These are phyloP conservation scores for Anhinga rufa DNA, from an alignment of 2,113 vertebrate genomes.

Conservation along the genomic window DNA sequence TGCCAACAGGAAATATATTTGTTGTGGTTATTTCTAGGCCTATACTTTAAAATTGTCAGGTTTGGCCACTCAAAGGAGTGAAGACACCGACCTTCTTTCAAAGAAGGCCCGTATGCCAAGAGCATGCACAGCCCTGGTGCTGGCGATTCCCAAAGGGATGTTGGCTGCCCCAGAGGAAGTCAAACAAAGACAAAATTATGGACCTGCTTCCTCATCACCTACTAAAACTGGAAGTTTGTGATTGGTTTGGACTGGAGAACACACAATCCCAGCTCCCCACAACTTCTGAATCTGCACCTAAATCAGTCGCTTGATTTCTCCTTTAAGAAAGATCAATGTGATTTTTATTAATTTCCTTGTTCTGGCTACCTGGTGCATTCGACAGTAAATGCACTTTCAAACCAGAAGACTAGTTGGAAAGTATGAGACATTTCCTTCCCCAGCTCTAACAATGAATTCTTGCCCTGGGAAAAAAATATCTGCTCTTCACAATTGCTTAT, in stretches of 20 bases:
- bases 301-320: neutral
- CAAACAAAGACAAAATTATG: neutral
- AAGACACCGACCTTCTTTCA: neutral
- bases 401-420: neutral
- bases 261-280: neutral
- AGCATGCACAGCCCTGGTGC: neutral
- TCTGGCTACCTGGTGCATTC: neutral
- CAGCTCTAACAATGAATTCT: conserved; percentile 41
- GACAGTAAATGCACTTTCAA: neutral
- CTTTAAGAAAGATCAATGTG: neutral
- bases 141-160: neutral
- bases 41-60: neutral
- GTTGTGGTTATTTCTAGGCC: neutral
- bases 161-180: neutral
- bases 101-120: neutral
- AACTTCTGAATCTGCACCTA: neutral
- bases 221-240: neutral
- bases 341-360: neutral
- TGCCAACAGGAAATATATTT: neutral
- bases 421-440: conserved; percentile 56
- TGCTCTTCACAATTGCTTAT: neutral
- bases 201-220: neutral
- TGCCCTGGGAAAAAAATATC: conserved; percentile 6
- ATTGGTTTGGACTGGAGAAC: neutral
- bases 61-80: neutral